Conservation (phyloP, 2,888 invertebrate species). For the Aleiodes testaceus region DNA sequence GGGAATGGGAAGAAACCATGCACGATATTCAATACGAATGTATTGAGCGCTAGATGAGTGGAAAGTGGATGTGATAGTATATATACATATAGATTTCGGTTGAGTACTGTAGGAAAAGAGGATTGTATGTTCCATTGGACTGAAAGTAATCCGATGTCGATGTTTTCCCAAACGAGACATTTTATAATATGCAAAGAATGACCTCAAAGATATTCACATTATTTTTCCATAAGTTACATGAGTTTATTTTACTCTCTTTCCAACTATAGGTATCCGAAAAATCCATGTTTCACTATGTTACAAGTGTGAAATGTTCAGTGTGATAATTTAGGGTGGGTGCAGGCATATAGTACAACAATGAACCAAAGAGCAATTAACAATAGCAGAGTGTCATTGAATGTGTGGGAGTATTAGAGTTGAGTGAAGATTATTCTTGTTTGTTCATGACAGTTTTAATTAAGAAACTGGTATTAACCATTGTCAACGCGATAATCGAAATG, state of each 20-base stretch:
- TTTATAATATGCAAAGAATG: too few species aligned
- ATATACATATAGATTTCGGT: neutral
- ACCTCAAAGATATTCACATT: neutral
- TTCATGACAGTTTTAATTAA: constrained; percentile 15
- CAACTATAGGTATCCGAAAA: neutral
- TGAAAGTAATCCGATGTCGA: neutral
- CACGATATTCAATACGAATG: too few species aligned
- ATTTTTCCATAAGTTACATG: neutral
- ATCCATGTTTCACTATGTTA: neutral
- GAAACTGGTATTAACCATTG: too few species aligned
- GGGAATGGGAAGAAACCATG: too few species aligned
- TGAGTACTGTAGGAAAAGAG: neutral
- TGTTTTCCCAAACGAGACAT: too few species aligned
- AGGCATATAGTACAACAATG: neutral
- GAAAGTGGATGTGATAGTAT: neutral
- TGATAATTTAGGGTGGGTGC: neutral
- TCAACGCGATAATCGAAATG: too few species aligned
- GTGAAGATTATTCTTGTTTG: constrained; percentile 9
- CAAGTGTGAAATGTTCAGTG: neutral
- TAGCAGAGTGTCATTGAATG: constrained; percentile 7
- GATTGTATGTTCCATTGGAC: neutral
- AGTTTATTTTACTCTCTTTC: too few species aligned
- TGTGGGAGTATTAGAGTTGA: neutral
- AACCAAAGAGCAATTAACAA: constrained; percentile 22
- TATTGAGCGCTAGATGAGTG: neutral